Evolutionary conservation across 2,113 vertebrate genomes (phyloP).

Genomic region (Brevimyrus niger): DNA sequence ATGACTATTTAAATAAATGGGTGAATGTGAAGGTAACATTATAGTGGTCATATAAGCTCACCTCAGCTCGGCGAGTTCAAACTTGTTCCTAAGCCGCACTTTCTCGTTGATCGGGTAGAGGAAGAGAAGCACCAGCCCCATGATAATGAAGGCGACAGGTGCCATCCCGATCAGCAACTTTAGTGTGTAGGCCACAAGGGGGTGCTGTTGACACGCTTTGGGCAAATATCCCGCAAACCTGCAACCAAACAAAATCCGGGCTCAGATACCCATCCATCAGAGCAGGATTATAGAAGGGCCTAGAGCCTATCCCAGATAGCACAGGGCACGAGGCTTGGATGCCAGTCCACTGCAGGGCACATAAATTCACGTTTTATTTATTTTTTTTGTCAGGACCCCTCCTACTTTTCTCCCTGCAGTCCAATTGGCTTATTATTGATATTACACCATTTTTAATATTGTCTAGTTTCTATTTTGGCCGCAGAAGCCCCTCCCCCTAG

Average conservation of each 20-base stretch:
- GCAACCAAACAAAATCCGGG: constrained; percentile 22
- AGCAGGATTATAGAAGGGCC: not conserved
- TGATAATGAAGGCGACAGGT: constrained; percentile 76
- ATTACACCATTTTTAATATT: not conserved
- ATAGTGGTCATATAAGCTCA: constrained; percentile 35
- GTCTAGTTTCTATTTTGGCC: not conserved
- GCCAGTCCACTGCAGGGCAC: not conserved
- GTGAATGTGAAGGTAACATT: not conserved
- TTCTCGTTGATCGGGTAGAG: constrained; percentile 77
- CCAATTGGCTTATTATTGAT: not conserved
- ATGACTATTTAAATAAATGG: not conserved
- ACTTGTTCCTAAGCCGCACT: constrained; percentile 64
- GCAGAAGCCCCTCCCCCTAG: not conserved
- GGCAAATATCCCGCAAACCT: constrained; percentile 86
- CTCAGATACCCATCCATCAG: not conserved
- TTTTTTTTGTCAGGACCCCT: not conserved
- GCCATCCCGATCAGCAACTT: constrained; percentile 83
- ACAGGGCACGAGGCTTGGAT: not conserved
- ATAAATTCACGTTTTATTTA: not conserved
- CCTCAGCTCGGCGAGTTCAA: constrained; percentile 72
- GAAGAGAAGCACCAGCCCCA: constrained; percentile 76
- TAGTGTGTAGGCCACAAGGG: constrained; percentile 73
- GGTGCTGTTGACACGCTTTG: constrained; percentile 72
- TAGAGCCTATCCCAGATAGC: not conserved
- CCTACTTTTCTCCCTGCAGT: not conserved